Base-by-base conservation (phyloP, 2,888 invertebrate genomes). In the Iphiclides podalirius region DNA sequence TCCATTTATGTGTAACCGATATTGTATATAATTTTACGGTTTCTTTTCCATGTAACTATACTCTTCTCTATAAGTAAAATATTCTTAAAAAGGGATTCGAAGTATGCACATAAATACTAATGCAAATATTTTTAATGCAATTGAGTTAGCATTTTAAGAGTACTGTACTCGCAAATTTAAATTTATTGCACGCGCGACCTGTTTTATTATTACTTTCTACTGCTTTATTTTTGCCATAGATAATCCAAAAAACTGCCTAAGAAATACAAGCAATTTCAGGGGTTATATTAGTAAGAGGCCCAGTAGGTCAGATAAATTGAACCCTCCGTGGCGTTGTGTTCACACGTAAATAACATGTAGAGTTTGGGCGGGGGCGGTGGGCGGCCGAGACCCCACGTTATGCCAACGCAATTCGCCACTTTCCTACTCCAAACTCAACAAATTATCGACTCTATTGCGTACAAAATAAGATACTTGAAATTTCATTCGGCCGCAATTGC, bases 281-380 rank as follows among this genome's bases (percentile, higher is more conserved):
- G 76, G 75, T 84, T 77, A 78, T 82, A 84, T 85, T 82, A 86
- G 82, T 77, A 77, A 79, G 79, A 81, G 82, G 84, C 85, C 82
- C 76, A 86, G 80, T 87, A 88, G 87, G 87, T 87, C 87, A 88
- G 85, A 88, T 87, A 87, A 87, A 87, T 87, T 86, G 85, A 84
- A 86, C 87, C 84, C 85, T 82, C 75, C 72, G 77, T 67, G 75
- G 80, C 75, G 76, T 75, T 80, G 84, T 85, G 86, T 86, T 87
- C 87, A 85, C 87, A 87, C 87, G 86, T 88, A 88, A 88, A 88
- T 87, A 88, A 86, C 87, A 81, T 83, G 83, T 81, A 82, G 84
- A 82, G 80, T 75, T 73, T 72, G 78, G 79, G 76, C 67, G 65
- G 75, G 66, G 61, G 70, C 76, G 73, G 74, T 70, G 77, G 75